Evolutionary conservation across 1,140 invertebrate species (phyloP), one percentile per base, ranked within the genome.

Genomic region (Diachasma alloeum): DNA sequence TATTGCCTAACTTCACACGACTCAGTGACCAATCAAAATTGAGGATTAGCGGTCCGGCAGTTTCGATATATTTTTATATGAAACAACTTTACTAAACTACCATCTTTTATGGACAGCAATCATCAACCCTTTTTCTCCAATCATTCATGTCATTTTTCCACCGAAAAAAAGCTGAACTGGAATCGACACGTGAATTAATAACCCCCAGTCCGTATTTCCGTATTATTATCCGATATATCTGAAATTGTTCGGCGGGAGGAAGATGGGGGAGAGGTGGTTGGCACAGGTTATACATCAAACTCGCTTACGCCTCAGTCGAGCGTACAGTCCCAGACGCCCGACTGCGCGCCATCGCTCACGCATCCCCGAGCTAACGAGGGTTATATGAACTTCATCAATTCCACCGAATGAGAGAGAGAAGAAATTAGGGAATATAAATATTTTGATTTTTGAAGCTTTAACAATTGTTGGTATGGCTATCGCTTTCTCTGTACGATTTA

Each of bases 191-290:
- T 78, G 82, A 85, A 88, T 88, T 88, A 88, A 84, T 86, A 85
- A 88, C 83, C 87, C 86, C 84, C 31, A 31, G 86, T 81, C 86
- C 85, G 85, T 87, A 86, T 31, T 31, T 31, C 31, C 31, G 78
- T 83, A 86, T 88, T 90, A 89, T 88, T 87, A 87, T 87, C 83
- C 81, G 77, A 84, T 85, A 85, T 87, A 86, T 72, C 24, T 59
- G 22, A 46, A 72, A 46, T 46, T 72, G 44, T 72, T 48, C 37
- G 31, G 15, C 19, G 22, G 4, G 24, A 4, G 17, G 48, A 53
- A 5, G 17, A 17, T 19, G 48, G 17, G 48, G 59, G 48, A 17
- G 15, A 10, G 48, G 48, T 6, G 36, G 42, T 15, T 8, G 11
- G 69, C 19, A 15, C 83, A 84, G 82, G 85, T 85, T 88, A 87